These are phyloP conservation scores for Gymnoscopelus microlampas DNA, from an alignment of 2,797 vertebrate species.

Conservation along the genomic window DNA sequence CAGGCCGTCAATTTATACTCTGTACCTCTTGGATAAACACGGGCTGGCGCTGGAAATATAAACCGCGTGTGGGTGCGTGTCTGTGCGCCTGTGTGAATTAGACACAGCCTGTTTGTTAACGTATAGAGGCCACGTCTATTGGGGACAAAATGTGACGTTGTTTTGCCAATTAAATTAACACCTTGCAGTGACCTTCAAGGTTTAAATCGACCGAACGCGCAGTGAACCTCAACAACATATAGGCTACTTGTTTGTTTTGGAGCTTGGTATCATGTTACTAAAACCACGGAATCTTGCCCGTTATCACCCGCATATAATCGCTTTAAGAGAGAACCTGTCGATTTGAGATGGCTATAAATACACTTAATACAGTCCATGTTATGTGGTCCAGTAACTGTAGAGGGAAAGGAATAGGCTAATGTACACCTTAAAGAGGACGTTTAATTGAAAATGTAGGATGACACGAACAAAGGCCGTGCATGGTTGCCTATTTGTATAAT, in stretches of 20 bases:
- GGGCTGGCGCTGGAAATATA: slow-evolving; percentile 73
- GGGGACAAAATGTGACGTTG: slow-evolving; percentile 53
- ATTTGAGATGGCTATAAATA: neutral
- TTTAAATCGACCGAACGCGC: slow-evolving; percentile 44
- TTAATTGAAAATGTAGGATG: too few species aligned
- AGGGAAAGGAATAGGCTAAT: too few species aligned
- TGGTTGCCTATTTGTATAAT: too few species aligned
- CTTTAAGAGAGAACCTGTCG: slow-evolving; percentile 19
- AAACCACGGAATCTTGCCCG: slow-evolving; percentile 16
- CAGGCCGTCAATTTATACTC: slow-evolving; percentile 75
- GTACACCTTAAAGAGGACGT: too few species aligned
- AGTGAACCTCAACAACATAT: slow-evolving; percentile 28
- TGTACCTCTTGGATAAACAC: slow-evolving; percentile 76
- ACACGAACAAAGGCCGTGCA: too few species aligned
- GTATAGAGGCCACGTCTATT: slow-evolving; percentile 44
- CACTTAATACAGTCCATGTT: neutral
- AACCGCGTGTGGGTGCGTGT: slow-evolving; percentile 51
- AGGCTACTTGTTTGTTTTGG: slow-evolving; percentile 18
- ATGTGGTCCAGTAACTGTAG: too few species aligned
- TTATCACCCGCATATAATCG: neutral
- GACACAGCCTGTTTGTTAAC: slow-evolving; percentile 63
- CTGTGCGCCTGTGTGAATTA: slow-evolving; percentile 53
- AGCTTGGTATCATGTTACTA: slow-evolving; percentile 16
- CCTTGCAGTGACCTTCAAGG: slow-evolving; percentile 12
- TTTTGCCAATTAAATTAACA: slow-evolving; percentile 32